These are phyloP conservation scores for Tragopan temminckii DNA, from an alignment of 2,797 vertebrate species.

Conservation along the genomic window DNA sequence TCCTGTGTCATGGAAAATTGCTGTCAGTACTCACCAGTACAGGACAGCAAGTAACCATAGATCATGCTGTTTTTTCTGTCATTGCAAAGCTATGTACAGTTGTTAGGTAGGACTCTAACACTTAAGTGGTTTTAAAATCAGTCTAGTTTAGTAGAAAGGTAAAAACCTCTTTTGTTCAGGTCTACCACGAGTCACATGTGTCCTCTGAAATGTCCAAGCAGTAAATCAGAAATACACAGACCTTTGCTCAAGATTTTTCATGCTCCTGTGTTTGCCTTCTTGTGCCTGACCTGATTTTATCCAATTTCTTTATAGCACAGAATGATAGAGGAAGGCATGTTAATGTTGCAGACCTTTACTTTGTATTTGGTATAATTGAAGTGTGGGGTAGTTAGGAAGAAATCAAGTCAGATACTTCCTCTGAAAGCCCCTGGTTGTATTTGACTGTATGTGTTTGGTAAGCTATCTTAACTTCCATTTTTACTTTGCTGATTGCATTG, in stretches of 20 bases:
- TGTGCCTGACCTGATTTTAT: conserved; percentile 16
- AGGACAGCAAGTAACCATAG: background rate
- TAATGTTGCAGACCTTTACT: background rate
- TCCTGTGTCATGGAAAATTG: background rate
- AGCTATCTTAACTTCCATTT: background rate
- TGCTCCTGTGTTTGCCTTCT: background rate
- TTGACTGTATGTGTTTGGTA: background rate
- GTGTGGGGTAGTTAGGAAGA: background rate
- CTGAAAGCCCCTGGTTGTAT: background rate
- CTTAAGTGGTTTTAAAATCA: background rate
- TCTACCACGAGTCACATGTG: background rate
- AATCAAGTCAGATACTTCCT: background rate
- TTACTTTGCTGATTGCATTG: background rate
- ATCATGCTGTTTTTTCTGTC: background rate
- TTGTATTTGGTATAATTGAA: background rate
- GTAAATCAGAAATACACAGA: background rate
- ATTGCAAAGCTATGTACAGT: background rate
- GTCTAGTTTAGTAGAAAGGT: background rate
- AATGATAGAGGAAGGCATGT: background rate
- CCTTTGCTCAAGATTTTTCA: background rate
- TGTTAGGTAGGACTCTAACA: background rate
- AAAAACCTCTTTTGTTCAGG: background rate
- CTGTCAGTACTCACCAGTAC: background rate
- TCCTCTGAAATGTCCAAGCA: background rate
- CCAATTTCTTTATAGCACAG: background rate